Evolutionary conservation across 2,888 invertebrate species (phyloP).

Genomic region (Oligia fasciuncula): DNA sequence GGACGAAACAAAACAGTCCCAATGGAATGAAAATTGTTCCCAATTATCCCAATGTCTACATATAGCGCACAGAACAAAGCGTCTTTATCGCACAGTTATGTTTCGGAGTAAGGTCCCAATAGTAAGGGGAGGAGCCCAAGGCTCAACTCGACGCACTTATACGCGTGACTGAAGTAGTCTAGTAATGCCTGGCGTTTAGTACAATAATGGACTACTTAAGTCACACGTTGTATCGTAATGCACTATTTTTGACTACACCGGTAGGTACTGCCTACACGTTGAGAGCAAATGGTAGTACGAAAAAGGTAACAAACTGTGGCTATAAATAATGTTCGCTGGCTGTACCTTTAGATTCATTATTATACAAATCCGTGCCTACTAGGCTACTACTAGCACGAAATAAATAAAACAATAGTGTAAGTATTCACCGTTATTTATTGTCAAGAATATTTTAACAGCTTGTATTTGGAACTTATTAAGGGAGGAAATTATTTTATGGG

Average conservation of each 20-base stretch:
- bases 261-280: not conserved
- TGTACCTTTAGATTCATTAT: not conserved
- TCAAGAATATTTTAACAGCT: not conserved
- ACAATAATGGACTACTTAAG: too few relatives aligned
- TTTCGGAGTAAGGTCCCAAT: too few relatives aligned
- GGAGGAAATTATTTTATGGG: not conserved
- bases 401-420: not conserved
- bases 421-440: constrained; percentile 19
- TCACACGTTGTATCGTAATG: too few relatives aligned
- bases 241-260: not conserved
- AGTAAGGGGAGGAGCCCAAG: too few relatives aligned
- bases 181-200: too few relatives aligned
- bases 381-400: not conserved
- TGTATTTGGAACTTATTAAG: not conserved
- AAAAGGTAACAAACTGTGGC: not conserved
- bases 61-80: too few relatives aligned
- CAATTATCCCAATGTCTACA: too few relatives aligned
- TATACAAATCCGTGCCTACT: not conserved
- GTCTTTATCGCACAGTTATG: too few relatives aligned
- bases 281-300: not conserved
- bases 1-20: too few relatives aligned
- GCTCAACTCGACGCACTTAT: too few relatives aligned
- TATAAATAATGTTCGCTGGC: not conserved
- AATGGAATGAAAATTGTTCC: too few relatives aligned
- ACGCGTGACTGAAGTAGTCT: too few relatives aligned